Conservation (phyloP, 2,888 invertebrate species). For the Drosophila falleni region DNA sequence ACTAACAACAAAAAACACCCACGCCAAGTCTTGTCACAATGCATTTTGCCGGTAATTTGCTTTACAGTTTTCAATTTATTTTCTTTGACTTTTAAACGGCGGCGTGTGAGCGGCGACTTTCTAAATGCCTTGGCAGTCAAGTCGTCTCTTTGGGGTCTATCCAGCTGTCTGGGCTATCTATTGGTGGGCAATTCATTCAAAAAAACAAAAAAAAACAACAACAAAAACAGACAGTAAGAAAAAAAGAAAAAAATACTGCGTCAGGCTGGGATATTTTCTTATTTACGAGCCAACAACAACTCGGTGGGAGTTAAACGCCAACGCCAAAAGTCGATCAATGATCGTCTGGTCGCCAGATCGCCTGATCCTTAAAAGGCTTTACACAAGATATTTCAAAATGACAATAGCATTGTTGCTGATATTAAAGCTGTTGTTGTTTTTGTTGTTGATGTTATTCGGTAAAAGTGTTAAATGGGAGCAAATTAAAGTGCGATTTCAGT, state of each 20-base stretch:
- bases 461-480: constrained; percentile 73
- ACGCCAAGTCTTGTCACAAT: constrained; percentile 79
- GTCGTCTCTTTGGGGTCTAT: constrained; percentile 48
- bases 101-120: constrained; percentile 67
- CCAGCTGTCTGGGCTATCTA: constrained; percentile 68
- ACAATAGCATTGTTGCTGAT: constrained; percentile 31
- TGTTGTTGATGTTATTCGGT: constrained; percentile 31
- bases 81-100: constrained; percentile 66
- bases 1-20: constrained; percentile 50
- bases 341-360: constrained; percentile 21
- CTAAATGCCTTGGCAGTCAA: constrained; percentile 68
- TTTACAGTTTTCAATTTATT: constrained; percentile 80
- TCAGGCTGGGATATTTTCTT: constrained; percentile 38
- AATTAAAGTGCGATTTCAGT: constrained; percentile 53
- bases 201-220: constrained; percentile 14
- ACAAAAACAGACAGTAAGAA: neutral
- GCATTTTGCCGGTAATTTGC: constrained; percentile 80
- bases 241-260: constrained; percentile 29
- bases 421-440: constrained; percentile 13
- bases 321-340: constrained; percentile 31
- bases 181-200: constrained; percentile 75
- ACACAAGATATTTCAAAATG: constrained; percentile 58
- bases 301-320: constrained; percentile 54
- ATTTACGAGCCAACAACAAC: constrained; percentile 49
- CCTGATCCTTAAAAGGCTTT: constrained; percentile 73